Conservation (phyloP, 2,888 invertebrate genomes). For the Keiferia lycopersicella region DNA sequence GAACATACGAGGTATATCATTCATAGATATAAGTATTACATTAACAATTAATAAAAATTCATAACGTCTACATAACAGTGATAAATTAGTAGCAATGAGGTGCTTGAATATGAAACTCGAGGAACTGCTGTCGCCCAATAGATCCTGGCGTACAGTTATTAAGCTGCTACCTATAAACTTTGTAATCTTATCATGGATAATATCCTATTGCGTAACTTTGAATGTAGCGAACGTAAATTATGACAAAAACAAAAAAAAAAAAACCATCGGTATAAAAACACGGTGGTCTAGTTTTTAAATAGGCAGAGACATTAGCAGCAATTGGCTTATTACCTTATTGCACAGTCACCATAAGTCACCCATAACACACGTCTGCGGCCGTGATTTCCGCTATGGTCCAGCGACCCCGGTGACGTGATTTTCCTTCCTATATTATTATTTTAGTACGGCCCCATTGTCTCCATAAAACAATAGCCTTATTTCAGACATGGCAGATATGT, state of each 20-base stretch:
- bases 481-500: slow-evolving; percentile 46
- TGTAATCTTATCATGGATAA: no score
- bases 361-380: slow-evolving; percentile 32
- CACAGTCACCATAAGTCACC: slow-evolving; percentile 28
- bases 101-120: no score
- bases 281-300: not conserved
- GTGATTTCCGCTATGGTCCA: slow-evolving; percentile 39
- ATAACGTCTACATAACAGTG: not conserved
- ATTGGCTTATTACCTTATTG: slow-evolving; percentile 27
- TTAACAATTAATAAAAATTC: no score
- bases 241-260: no score
- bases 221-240: no score
- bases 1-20: no score
- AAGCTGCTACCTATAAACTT: no score
- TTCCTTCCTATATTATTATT: slow-evolving; percentile 51
- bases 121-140: no score
- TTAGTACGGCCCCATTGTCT: slow-evolving; percentile 57
- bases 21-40: no score
- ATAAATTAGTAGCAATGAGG: no score
- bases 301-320: not conserved
- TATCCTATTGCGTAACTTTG: no score
- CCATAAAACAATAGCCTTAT: slow-evolving; percentile 60
- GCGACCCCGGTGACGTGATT: slow-evolving; percentile 50
- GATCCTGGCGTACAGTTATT: no score
- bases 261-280: not conserved